Evolutionary conservation across 2,888 invertebrate genomes (phyloP).

Genomic region (Pogonocherus hispidulus): DNA sequence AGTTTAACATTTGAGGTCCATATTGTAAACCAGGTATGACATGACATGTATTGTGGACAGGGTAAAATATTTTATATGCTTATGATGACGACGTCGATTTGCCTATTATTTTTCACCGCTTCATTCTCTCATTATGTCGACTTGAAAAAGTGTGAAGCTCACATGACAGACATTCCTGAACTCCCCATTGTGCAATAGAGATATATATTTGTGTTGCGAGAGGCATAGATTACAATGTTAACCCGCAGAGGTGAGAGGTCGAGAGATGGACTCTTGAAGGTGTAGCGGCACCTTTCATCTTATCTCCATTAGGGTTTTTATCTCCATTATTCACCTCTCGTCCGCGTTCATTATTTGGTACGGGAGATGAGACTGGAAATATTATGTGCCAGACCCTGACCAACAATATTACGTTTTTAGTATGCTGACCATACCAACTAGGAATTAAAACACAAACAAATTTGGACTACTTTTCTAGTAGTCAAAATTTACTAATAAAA

Average conservation of each 20-base stretch:
- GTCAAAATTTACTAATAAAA: too few relatives aligned
- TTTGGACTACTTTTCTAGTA: too few relatives aligned
- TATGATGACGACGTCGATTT: not conserved
- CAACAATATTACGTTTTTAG: too few relatives aligned
- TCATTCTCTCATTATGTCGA: constrained; percentile 38
- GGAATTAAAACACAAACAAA: too few relatives aligned
- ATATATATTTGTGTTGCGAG: constrained; percentile 45
- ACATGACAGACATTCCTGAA: constrained; percentile 38
- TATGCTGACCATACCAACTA: too few relatives aligned
- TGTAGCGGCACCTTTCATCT: constrained; percentile 54
- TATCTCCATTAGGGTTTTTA: constrained; percentile 55
- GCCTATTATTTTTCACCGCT: constrained; percentile 17
- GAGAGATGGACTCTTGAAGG: constrained; percentile 50
- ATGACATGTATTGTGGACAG: not conserved
- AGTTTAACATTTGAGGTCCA: too few relatives aligned
- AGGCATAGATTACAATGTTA: constrained; percentile 52
- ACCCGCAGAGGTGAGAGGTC: constrained; percentile 50
- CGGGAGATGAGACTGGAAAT: constrained; percentile 9
- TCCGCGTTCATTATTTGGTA: constrained; percentile 29
- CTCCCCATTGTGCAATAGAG: constrained; percentile 32
- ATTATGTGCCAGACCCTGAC: too few relatives aligned
- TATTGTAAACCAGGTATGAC: too few relatives aligned
- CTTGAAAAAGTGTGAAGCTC: constrained; percentile 39
- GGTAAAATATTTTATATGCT: constrained; percentile 12
- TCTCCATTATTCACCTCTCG: constrained; percentile 44